Percentiles rank a stretch among this genome's conserved stretches.
Conservation (phyloP, 2,797 vertebrate genomes). For the Sorex maritimensis region DNA sequence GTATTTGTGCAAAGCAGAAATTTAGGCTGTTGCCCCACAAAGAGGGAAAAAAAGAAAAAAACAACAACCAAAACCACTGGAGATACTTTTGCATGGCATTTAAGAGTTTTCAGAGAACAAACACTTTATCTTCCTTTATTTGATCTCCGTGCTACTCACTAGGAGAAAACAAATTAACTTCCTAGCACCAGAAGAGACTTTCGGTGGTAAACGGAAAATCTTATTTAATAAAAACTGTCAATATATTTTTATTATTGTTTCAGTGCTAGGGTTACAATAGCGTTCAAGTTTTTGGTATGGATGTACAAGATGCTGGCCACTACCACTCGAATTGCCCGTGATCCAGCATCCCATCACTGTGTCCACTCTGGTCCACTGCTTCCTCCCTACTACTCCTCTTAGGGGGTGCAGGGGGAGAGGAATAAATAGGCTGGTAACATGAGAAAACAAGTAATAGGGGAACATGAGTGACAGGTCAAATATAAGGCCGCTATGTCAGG, state of each 20-base stretch:
- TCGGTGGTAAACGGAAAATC: not conserved
- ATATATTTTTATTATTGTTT: too few species aligned
- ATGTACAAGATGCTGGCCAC: too few species aligned
- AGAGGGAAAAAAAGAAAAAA: not conserved
- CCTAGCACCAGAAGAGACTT: slow-evolving; percentile 5
- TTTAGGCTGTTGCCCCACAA: slow-evolving; percentile 4
- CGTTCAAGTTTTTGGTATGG: too few species aligned
- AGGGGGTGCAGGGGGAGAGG: too few species aligned
- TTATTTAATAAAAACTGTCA: too few species aligned
- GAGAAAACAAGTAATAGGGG: too few species aligned
- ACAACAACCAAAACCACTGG: not conserved
- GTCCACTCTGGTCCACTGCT: not conserved
- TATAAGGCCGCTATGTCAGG: not conserved
- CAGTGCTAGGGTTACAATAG: too few species aligned
- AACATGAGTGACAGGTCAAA: not conserved
- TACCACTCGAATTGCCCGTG: too few species aligned
- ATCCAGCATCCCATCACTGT: too few species aligned
- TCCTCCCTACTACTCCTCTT: not conserved
- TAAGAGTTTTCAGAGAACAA: slow-evolving; percentile 23
- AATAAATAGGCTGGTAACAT: too few species aligned
- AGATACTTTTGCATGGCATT: not conserved
- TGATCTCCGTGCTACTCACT: not conserved
- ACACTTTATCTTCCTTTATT: not conserved
- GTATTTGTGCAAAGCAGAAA: slow-evolving; percentile 5
- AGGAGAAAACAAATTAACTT: slow-evolving; percentile 22